These are phyloP conservation scores for Arion vulgaris DNA, from an alignment of 1,140 invertebrate genomes.

Conservation along the genomic window DNA sequence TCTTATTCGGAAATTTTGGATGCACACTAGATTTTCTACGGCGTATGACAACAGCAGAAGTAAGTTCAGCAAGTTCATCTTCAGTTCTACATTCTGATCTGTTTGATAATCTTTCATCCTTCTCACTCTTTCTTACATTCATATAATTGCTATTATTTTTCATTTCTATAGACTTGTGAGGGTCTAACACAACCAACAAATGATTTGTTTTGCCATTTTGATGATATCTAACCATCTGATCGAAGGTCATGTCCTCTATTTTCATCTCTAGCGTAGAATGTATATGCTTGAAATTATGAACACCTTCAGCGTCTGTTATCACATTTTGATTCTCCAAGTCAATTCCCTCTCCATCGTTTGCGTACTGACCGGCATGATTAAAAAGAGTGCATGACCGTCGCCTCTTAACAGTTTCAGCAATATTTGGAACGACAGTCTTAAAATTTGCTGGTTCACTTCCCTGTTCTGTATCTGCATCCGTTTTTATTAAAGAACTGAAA, in stretches of 20 bases:
- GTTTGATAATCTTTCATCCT: not conserved
- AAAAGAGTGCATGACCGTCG: slow-evolving; percentile 36
- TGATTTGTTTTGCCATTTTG: not conserved
- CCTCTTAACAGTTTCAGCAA: slow-evolving; percentile 34
- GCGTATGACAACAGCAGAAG: slow-evolving; percentile 18
- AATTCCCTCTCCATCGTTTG: slow-evolving; percentile 24
- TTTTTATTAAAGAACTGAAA: not conserved
- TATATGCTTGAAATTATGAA: too few relatives aligned
- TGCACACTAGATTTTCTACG: not conserved
- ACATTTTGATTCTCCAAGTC: not conserved
- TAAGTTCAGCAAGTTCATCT: not conserved
- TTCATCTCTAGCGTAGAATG: not conserved
- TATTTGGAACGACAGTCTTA: slow-evolving; percentile 19
- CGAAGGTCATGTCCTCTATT: not conserved
- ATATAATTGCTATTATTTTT: not conserved
- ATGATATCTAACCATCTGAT: not conserved
- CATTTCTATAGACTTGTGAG: not conserved
- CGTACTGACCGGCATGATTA: slow-evolving; percentile 36
- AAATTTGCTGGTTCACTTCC: not conserved
- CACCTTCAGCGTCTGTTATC: not conserved
- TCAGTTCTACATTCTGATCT: not conserved
- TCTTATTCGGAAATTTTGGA: not conserved
- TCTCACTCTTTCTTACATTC: not conserved
- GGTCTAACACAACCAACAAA: not conserved
- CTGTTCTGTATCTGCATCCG: not conserved